Evolutionary conservation across 2,797 vertebrate genomes (phyloP), one percentile per base, ranked within the genome.

Genomic region (Bucorvus abyssinicus): DNA sequence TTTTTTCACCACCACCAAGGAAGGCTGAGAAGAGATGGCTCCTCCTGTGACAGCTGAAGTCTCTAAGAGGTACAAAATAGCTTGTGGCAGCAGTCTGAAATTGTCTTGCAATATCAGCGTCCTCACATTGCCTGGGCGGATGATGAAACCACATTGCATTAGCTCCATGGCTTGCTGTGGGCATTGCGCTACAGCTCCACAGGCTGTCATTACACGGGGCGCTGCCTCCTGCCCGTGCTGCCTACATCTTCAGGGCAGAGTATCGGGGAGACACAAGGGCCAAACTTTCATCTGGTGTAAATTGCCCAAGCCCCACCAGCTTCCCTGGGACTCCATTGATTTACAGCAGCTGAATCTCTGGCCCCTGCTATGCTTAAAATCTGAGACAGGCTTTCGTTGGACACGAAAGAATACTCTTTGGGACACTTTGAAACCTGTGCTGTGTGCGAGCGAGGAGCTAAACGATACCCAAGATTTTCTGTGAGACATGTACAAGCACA

Each of bases 371-470:
- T 2, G 60, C 50, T 79, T 71, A 15, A 63, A 82, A 87, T 77
- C 94, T 29, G 61, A 96, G 92, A 52, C 73, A 87, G 87, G 69
- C 92, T 97, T 96, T 97, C 96, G 91, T 70, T 95, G 93, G 80
- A 89, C 74, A 85, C 71, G 63, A 89, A 96, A 96, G 71, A 94
- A 90, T 83, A 53, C 15, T 13, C 95, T 59, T 77, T 95, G 94
- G 96, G 96, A 92, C 6, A 42, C 91, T 94, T 53, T 68, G 93
- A 94, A 97, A 95, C 73, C 80, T 89, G 94, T 30, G 36, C 84
- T 15, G 24, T 52, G 61, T 1, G 7, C 44, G 18, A 67, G 70
- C 4, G 1, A 93, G 91, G 71, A 94, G 80, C 73, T 83, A 96
- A 96, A 63, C 7, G 80, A 95, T 94, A 97, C 96, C 75, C 90